Base-by-base conservation (phyloP, 1,140 invertebrate genomes). In the Drosophila parabipectinata region DNA sequence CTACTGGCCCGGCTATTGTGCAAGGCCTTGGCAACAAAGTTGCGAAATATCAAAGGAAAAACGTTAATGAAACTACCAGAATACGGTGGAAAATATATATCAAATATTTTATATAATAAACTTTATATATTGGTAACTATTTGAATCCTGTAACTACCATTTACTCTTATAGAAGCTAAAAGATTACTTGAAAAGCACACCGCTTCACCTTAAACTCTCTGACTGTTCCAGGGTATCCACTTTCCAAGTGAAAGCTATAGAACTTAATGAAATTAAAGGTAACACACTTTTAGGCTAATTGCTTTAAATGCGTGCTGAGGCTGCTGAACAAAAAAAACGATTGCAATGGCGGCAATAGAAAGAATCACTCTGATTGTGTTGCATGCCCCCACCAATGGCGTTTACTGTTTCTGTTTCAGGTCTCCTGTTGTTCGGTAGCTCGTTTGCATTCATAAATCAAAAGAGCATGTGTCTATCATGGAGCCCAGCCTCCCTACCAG, bases 391-490 rank as follows among this genome's bases (percentile, higher is more conserved):
- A 5, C n/a, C 41, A 44, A 14, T 44, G 41, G 15, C 14, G 39
- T 14, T 34, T 41, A 10, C 14, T 18, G 41, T 18, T 44, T 44
- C 15, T 47, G 44, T 21, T 12, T 7, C 44, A 1, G 32, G 54
- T 72, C 54, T 45, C 41, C 18, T 47, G 44, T 57, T 74, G 77
- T 69, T 61, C 69, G 54, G 67, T 15, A 67, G 47, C 72, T 84
- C 82, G 80, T 84, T 87, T 79, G 82, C 81, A 84, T 84, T 87
- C 82, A 85, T 85, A 85, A 85, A 85, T 85, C 82, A 85, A 87
- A 87, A 76, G 59, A 87, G 82, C 82, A 85, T 87, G 69, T 85
- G 82, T 78, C 82, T 87, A 80, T 85, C 82, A 82, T 77, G 84
- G 63, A 14, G 39, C 50, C 41, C 28, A 21, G 26, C 28, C 51